Conservation (phyloP, 2,888 invertebrate species). For the Melanchra persicariae region DNA sequence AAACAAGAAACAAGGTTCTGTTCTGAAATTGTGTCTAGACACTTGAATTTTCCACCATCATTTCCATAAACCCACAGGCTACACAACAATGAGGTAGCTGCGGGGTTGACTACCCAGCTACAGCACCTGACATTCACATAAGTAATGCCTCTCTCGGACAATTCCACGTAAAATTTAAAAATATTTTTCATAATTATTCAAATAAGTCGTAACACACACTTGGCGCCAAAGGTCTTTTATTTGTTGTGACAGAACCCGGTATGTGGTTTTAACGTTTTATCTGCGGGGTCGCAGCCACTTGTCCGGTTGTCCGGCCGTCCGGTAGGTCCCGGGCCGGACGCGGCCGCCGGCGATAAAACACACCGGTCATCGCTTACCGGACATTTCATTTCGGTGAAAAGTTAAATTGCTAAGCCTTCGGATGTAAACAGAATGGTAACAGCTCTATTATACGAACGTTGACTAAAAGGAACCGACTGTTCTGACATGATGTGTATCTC, state of each 20-base stretch:
- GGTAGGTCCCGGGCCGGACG: slow-evolving; percentile 5
- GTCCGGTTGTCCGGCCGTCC: slow-evolving; percentile 36
- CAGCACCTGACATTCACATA: neutral
- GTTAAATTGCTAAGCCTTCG: slow-evolving; percentile 55
- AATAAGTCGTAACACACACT: slow-evolving; percentile 25
- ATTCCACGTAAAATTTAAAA: neutral
- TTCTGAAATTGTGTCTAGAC: too few species aligned
- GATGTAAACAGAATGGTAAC: slow-evolving; percentile 44
- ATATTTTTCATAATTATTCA: slow-evolving; percentile 2
- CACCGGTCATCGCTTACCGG: slow-evolving; percentile 42
- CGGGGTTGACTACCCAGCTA: neutral
- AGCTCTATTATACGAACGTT: slow-evolving; percentile 21
- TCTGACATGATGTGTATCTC: neutral
- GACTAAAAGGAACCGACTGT: slow-evolving; percentile 7
- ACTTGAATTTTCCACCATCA: too few species aligned
- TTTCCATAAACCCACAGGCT: too few species aligned
- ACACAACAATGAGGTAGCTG: neutral
- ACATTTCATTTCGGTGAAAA: slow-evolving; percentile 60
- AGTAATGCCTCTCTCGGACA: neutral
- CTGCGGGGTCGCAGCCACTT: slow-evolving; percentile 46
- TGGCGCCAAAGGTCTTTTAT: slow-evolving; percentile 38
- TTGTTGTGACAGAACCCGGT: slow-evolving; percentile 45
- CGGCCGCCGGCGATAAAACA: slow-evolving; percentile 52
- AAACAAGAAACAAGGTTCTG: neutral
- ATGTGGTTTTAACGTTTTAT: slow-evolving; percentile 57